Evolutionary conservation across 2,888 invertebrate genomes (phyloP).

Genomic region (Tipula helvola): DNA sequence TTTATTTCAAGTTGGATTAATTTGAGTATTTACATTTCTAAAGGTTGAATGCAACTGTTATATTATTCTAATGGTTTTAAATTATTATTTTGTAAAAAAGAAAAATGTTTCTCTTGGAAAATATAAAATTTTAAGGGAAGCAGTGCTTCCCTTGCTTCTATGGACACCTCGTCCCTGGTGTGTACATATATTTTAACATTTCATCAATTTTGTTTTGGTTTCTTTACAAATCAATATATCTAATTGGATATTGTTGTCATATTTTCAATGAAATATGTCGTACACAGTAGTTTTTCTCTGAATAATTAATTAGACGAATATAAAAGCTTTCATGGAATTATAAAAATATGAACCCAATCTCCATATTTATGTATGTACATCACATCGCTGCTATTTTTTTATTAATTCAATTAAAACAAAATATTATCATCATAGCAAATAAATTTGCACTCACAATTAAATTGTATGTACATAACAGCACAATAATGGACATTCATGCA

Average conservation of each 20-base stretch:
- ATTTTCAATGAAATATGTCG: neutral
- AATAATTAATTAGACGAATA: neutral
- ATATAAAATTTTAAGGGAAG: too few species aligned
- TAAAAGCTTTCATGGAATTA: neutral
- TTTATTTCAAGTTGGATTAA: too few species aligned
- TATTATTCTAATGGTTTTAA: too few species aligned
- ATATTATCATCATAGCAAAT: neutral
- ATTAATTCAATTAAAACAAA: neutral
- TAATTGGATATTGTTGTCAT: neutral
- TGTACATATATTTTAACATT: neutral
- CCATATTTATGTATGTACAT: neutral
- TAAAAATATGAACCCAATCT: neutral
- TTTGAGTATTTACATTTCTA: too few species aligned
- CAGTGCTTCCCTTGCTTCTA: too few species aligned
- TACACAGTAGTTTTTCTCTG: neutral
- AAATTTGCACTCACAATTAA: neutral
- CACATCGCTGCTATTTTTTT: neutral
- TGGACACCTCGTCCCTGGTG: too few species aligned
- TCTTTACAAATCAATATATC: neutral
- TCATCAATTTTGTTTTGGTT: neutral
- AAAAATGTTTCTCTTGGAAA: too few species aligned
- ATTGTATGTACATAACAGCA: neutral
- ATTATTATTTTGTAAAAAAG: too few species aligned
- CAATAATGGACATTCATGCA: neutral
- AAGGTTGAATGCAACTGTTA: too few species aligned